These are phyloP conservation scores for Meliscaeva auricollis DNA, from an alignment of 2,888 invertebrate species.

Conservation along the genomic window DNA sequence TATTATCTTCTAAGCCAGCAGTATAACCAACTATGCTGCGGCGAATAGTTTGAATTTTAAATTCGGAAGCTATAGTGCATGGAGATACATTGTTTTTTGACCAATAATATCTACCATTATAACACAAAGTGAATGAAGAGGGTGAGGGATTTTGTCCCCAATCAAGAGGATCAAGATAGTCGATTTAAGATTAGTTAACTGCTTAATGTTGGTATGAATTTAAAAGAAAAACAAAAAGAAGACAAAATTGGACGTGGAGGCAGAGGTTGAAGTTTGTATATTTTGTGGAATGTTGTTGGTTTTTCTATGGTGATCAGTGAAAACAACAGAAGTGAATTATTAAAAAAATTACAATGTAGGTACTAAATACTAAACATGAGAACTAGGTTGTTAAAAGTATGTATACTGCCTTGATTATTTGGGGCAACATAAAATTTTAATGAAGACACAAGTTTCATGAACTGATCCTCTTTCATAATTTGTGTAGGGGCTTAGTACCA, in stretches of 20 bases:
- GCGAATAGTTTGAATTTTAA: slow-evolving; percentile 61
- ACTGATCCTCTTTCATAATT: too few species aligned
- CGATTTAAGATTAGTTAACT: slow-evolving; percentile 64
- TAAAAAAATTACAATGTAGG: too few species aligned
- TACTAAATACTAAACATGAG: slow-evolving; percentile 39
- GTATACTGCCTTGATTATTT: background rate
- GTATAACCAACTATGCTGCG: slow-evolving; percentile 1
- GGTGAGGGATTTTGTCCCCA: slow-evolving; percentile 34
- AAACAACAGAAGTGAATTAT: slow-evolving; percentile 1
- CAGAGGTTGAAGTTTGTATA: slow-evolving; percentile 14
- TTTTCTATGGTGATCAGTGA: slow-evolving; percentile 12
- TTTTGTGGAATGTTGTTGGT: slow-evolving; percentile 29
- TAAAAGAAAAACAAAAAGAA: background rate
- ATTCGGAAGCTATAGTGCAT: slow-evolving; percentile 65
- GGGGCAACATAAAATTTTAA: background rate
- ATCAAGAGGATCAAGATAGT: slow-evolving; percentile 68
- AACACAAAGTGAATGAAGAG: background rate
- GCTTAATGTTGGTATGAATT: slow-evolving; percentile 8
- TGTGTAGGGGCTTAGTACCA: too few species aligned
- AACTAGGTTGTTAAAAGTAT: slow-evolving; percentile 21
- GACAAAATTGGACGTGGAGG: background rate
- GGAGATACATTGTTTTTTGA: slow-evolving; percentile 5
- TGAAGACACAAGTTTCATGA: too few species aligned
- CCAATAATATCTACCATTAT: background rate
- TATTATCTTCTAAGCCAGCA: slow-evolving; percentile 31